phyloP scores from a whole-genome alignment of 2,113 vertebrate species.

The Peromyscus polionotus region DNA sequence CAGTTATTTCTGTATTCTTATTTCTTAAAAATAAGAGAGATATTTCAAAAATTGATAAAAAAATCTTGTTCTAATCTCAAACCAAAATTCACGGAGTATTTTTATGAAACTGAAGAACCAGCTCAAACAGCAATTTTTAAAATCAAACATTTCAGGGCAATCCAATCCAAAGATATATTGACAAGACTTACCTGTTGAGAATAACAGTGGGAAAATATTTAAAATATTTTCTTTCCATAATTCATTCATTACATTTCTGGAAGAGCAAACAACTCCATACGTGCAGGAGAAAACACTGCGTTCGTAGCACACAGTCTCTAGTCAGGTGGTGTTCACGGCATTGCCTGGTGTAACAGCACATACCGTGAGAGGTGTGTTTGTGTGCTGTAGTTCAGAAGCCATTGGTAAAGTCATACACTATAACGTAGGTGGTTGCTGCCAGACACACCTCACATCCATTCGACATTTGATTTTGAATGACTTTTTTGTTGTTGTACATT shows the following conservation, averaged over 20 bases:
- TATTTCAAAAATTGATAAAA: not conserved
- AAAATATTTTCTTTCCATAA: not conserved
- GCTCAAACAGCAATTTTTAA: not conserved
- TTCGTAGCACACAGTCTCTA: not conserved
- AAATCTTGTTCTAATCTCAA: not conserved
- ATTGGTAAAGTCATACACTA: too few species aligned
- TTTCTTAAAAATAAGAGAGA: too few species aligned
- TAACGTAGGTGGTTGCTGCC: too few species aligned
- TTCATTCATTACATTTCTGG: not conserved
- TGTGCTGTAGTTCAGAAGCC: not conserved
- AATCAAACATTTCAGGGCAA: not conserved
- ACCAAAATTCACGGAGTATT: not conserved
- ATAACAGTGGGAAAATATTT: not conserved
- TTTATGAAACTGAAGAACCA: not conserved
- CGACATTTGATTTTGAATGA: not conserved
- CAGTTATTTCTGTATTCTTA: too few species aligned
- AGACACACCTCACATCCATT: not conserved
- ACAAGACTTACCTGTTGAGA: not conserved
- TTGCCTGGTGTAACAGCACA: not conserved
- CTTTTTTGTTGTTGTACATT: not conserved
- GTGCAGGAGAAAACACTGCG: not conserved
- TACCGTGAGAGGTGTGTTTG: not conserved
- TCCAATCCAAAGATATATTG: not conserved
- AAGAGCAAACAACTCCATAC: not conserved
- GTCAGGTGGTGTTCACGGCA: not conserved